Conservation (phyloP, 2,888 invertebrate genomes). For the Exocentrus adspersus region DNA sequence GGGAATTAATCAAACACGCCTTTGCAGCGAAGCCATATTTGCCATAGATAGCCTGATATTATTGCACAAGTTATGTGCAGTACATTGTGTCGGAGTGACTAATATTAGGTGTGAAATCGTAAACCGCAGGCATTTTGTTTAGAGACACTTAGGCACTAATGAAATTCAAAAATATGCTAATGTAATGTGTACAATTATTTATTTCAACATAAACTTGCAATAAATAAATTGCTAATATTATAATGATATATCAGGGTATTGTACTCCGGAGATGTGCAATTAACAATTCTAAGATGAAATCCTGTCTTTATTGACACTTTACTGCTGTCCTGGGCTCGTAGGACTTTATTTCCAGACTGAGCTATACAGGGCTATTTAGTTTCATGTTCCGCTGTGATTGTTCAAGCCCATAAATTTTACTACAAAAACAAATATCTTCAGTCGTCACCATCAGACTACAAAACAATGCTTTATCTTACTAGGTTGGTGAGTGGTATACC, state of each 20-base stretch:
- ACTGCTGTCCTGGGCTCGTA: not conserved
- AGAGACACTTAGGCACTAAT: slow-evolving; percentile 9
- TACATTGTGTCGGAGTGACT: slow-evolving; percentile 7
- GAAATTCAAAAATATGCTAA: slow-evolving; percentile 26
- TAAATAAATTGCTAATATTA: slow-evolving; percentile 31
- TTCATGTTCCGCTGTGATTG: not conserved
- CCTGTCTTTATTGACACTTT: slow-evolving; percentile 9
- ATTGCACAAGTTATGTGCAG: not conserved
- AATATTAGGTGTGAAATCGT: slow-evolving; percentile 23
- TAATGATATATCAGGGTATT: slow-evolving; percentile 26
- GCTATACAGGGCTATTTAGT: not conserved
- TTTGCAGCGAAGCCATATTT: not conserved
- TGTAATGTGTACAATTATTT: slow-evolving; percentile 20
- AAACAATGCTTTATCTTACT: too few relatives aligned
- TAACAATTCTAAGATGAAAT: slow-evolving; percentile 11
- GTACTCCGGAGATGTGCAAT: slow-evolving; percentile 27
- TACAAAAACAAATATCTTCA: too few relatives aligned
- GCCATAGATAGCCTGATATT: slow-evolving; percentile 10
- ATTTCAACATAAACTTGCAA: slow-evolving; percentile 26
- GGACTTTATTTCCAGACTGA: not conserved
- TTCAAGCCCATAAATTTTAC: too few relatives aligned
- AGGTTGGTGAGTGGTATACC: too few relatives aligned
- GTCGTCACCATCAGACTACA: too few relatives aligned
- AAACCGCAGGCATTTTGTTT: slow-evolving; percentile 4
- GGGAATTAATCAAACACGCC: slow-evolving; percentile 13